Conservation (phyloP, 2,888 invertebrate species). For the Copidosoma aretas region DNA sequence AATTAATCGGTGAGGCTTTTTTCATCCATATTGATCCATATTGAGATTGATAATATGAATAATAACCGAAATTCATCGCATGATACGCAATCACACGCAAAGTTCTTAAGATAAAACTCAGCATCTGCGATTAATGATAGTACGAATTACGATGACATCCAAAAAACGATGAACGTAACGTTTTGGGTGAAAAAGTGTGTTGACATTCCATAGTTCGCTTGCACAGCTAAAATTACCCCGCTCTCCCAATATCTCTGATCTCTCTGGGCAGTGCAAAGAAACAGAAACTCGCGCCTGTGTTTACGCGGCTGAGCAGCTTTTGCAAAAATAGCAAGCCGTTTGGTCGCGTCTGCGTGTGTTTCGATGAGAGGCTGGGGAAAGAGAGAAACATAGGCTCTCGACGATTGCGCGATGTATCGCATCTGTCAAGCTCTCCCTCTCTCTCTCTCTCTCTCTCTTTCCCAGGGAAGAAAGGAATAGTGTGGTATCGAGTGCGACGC, state of each 20-base stretch:
- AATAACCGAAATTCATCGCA: too few relatives aligned
- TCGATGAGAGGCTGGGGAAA: not conserved
- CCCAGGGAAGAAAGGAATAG: too few relatives aligned
- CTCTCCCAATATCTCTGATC: slow-evolving; percentile 17
- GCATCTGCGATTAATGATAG: too few relatives aligned
- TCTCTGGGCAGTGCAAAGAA: not conserved
- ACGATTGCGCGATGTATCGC: too few relatives aligned
- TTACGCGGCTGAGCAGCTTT: slow-evolving; percentile 22
- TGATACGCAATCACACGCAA: too few relatives aligned
- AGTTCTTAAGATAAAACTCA: too few relatives aligned
- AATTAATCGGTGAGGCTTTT: not conserved
- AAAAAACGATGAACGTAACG: not conserved
- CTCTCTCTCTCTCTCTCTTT: not conserved
- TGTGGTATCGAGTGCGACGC: not conserved
- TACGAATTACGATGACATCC: not conserved
- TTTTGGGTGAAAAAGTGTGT: not conserved
- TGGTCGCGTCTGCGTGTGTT: not conserved
- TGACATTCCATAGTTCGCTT: not conserved
- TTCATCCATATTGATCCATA: too few relatives aligned
- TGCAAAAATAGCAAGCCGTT: slow-evolving; percentile 19
- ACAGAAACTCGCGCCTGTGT: not conserved
- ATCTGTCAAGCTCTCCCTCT: slow-evolving; percentile 9
- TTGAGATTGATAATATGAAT: too few relatives aligned
- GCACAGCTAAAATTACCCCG: slow-evolving; percentile 15
- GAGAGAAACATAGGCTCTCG: not conserved